Conservation (phyloP, 2,888 invertebrate species). For the Branchellion lobata region DNA sequence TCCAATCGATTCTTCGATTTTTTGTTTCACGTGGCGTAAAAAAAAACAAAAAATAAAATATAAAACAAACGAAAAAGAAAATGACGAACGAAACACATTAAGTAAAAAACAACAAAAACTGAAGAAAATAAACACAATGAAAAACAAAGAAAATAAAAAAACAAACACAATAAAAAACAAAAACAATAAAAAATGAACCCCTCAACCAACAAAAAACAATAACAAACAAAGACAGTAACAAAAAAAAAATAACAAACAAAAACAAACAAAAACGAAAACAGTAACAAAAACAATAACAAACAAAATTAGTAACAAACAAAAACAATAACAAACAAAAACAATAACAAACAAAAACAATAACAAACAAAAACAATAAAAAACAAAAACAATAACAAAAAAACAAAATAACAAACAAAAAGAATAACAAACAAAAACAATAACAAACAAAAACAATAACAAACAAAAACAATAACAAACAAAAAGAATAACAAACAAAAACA, state of each 20-base stretch:
- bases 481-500: too few relatives aligned
- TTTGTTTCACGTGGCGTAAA: too few relatives aligned
- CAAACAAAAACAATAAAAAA: background rate
- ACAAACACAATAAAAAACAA: too few relatives aligned
- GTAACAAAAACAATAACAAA: background rate
- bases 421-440: background rate
- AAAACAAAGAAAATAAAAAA: too few relatives aligned
- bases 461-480: conserved; percentile 1
- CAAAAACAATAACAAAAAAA: background rate
- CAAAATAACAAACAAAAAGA: background rate
- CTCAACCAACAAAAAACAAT: too few relatives aligned
- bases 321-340: background rate
- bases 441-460: conserved; percentile 1
- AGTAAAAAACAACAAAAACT: too few relatives aligned
- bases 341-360: background rate
- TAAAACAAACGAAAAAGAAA: too few relatives aligned
- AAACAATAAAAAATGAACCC: too few relatives aligned
- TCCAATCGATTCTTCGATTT: too few relatives aligned
- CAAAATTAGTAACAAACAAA: background rate
- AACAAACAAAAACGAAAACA: background rate
- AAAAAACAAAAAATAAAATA: too few relatives aligned
- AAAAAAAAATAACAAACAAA: background rate
- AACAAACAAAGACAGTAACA: conserved; percentile 1
- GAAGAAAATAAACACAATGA: too few relatives aligned
- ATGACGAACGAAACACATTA: too few relatives aligned